Percentiles rank a stretch among this genome's conserved stretches.
Conservation (phyloP, 2,797 vertebrate species). For the Otolemur crassicaudatus region DNA sequence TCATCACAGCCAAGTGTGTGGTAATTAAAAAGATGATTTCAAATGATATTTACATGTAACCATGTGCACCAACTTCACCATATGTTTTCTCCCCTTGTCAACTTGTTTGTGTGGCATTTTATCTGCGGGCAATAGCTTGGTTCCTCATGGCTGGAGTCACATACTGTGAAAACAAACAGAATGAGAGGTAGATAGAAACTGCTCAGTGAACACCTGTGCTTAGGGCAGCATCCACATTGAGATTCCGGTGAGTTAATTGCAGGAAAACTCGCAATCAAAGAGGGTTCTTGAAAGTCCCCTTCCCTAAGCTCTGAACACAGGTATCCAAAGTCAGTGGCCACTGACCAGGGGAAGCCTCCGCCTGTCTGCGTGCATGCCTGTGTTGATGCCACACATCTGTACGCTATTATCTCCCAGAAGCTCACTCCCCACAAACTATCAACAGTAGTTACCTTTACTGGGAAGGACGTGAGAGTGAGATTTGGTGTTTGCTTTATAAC, state of each 20-base stretch:
- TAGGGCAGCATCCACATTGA: neutral
- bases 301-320: neutral
- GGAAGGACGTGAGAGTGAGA: neutral
- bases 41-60: slow-evolving; percentile 68
- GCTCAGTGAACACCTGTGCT: neutral
- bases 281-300: neutral
- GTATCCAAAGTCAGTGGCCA: neutral
- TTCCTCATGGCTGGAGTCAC: slow-evolving; percentile 56
- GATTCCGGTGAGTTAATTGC: neutral
- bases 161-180: slow-evolving; percentile 41
- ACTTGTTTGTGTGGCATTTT: slow-evolving; percentile 71
- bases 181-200: neutral
- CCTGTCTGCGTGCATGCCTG: neutral
- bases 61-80: slow-evolving; percentile 55
- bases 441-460: neutral
- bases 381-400: neutral
- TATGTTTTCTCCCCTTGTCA: slow-evolving; percentile 76
- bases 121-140: slow-evolving; percentile 72
- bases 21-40: slow-evolving; percentile 77
- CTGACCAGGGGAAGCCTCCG: neutral
- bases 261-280: neutral
- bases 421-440: neutral
- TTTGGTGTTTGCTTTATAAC: neutral
- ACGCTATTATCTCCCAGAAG: neutral
- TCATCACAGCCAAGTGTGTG: slow-evolving; percentile 35